Conservation (phyloP, 2,888 invertebrate genomes). For the Cantharis flavilabris region DNA sequence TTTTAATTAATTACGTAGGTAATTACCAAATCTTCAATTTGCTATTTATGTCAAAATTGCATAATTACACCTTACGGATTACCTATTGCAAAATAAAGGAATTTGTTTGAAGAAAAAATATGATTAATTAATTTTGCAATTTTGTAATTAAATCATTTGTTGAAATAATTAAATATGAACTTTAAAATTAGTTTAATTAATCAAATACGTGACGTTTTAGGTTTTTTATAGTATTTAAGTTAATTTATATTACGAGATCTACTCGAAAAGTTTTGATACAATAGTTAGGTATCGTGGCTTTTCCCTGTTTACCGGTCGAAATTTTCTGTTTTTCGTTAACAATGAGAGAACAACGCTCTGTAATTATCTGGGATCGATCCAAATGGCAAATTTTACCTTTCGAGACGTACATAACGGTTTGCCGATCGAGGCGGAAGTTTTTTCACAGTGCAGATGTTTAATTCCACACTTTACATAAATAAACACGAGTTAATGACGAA, state of each 20-base stretch:
- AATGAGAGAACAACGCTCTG: not conserved
- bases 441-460: not conserved
- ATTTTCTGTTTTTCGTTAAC: not conserved
- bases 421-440: not conserved
- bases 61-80: not conserved
- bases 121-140: not conserved
- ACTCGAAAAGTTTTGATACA: not conserved
- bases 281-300: not conserved
- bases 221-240: not conserved
- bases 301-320: not conserved
- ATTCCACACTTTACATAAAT: not conserved
- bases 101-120: not conserved
- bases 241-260: not conserved
- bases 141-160: not conserved
- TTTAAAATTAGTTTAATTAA: not conserved
- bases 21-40: not conserved
- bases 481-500: not conserved
- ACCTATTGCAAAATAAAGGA: not conserved
- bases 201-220: not conserved
- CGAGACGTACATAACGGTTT: not conserved
- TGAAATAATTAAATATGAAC: not conserved
- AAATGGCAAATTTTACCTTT: not conserved
- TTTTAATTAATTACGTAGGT: not conserved
- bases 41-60: not conserved
- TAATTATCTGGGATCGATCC: not conserved